Conservation (phyloP, 2,113 vertebrate species). For the Sylvia atricapilla region DNA sequence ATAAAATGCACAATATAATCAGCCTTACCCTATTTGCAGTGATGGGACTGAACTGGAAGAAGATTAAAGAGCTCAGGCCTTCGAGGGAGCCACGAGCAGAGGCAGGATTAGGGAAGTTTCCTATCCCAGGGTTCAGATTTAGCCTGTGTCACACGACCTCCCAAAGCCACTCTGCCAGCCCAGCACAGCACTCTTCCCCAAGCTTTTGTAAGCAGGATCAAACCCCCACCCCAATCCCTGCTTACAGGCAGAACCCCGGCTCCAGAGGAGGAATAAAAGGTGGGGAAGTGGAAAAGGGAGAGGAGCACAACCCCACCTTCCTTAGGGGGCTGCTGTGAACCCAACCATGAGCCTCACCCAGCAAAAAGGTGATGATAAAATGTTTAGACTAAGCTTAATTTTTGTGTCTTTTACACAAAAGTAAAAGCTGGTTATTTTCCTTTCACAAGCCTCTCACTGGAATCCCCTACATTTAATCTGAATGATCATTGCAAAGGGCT, state of each 20-base stretch:
- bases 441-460: neutral
- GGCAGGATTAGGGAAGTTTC: conserved; percentile 25
- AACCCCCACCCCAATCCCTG: neutral
- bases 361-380: neutral
- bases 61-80: conserved; percentile 32
- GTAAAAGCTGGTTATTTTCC: neutral
- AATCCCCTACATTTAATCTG: neutral
- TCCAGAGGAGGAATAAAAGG: neutral
- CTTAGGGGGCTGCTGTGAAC: neutral
- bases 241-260: neutral
- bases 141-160: neutral
- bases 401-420: neutral
- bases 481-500: neutral
- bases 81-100: neutral
- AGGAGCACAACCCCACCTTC: neutral
- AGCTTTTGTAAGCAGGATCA: neutral
- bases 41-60: neutral
- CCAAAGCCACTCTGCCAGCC: neutral
- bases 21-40: conserved; percentile 38
- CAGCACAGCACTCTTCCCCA: neutral
- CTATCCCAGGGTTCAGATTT: neutral
- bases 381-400: neutral
- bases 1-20: conserved; percentile 50
- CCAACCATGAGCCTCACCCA: too few species aligned
- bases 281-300: neutral